A percentile compares a stretch with the other conserved stretches of the same genome.
These are phyloP conservation scores for Rhamphomyia laevipes DNA, from an alignment of 2,888 invertebrate species.

Conservation along the genomic window DNA sequence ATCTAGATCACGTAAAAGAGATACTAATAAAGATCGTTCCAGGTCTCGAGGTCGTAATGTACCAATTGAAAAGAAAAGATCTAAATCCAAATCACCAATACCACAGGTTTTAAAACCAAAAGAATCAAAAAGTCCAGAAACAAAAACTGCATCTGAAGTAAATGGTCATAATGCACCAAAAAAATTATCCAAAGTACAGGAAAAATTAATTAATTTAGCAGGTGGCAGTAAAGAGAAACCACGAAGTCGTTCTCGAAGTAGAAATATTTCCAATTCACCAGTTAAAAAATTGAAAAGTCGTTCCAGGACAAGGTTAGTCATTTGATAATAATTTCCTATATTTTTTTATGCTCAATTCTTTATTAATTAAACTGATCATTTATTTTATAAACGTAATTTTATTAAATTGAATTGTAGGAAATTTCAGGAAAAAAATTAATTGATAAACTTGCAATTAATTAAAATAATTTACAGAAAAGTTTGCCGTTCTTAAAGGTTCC, in stretches of 20 bases:
- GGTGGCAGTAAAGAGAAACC: constrained; percentile 33
- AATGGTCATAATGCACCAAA: constrained; percentile 26
- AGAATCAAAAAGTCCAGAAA: constrained; percentile 15
- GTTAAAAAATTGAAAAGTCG: constrained; percentile 11
- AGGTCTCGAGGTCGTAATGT: background rate
- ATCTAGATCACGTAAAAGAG: constrained; percentile 18
- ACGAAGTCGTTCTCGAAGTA: constrained; percentile 14
- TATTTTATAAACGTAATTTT: no score
- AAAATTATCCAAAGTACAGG: constrained; percentile 45
- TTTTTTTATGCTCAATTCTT: no score
- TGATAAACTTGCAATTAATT: no score
- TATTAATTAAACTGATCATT: no score
- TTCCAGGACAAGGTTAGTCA: constrained; percentile 11
- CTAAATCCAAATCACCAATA: constrained; percentile 21
- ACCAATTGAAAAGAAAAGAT: constrained; percentile 17
- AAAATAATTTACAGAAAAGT: no score
- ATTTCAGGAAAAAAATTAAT: no score
- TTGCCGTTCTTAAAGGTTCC: no score
- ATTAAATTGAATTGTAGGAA: no score
- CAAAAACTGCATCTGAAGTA: constrained; percentile 12
- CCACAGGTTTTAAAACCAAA: background rate
- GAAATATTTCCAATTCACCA: constrained; percentile 5
- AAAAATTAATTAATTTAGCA: constrained; percentile 49
- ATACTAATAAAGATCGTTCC: constrained; percentile 15
- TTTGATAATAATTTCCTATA: no score